These are phyloP conservation scores for Chlorodrepanis virens DNA, from an alignment of 2,113 vertebrate species.

Conservation along the genomic window DNA sequence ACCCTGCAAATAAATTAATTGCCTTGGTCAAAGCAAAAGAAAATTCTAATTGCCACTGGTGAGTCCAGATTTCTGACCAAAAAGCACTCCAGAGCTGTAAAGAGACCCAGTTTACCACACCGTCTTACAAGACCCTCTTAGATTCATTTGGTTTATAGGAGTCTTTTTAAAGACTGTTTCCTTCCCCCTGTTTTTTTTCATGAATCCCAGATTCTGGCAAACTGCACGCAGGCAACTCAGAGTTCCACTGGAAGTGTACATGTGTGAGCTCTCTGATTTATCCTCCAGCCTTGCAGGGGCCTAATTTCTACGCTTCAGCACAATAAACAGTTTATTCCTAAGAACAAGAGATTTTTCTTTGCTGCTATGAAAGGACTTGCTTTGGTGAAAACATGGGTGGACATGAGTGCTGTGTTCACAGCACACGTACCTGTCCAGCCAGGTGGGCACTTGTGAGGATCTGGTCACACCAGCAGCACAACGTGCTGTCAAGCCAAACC, in stretches of 20 bases:
- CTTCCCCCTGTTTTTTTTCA: background rate
- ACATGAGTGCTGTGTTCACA: background rate
- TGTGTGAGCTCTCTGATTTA: background rate
- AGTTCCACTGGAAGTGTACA: background rate
- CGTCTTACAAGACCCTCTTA: background rate
- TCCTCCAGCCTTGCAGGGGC: background rate
- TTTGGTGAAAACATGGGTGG: background rate
- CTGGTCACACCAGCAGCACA: background rate
- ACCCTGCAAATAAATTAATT: constrained; percentile 4
- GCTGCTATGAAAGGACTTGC: background rate
- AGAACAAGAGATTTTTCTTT: background rate
- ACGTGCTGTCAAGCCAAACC: background rate
- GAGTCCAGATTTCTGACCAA: background rate
- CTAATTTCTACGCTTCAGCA: background rate
- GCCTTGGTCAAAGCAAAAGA: background rate
- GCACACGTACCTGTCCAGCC: background rate
- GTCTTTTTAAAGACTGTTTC: background rate
- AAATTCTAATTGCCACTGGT: background rate
- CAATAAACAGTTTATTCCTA: background rate
- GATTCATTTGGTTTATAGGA: background rate
- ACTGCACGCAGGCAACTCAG: background rate
- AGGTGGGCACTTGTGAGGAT: background rate
- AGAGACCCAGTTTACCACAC: background rate
- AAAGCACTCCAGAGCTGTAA: background rate
- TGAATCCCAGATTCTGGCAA: background rate